A percentile compares a stretch with the other conserved stretches of the same genome.
Evolutionary conservation across 2,113 vertebrate genomes (phyloP).

Genomic region (Sinosuthora webbiana): DNA sequence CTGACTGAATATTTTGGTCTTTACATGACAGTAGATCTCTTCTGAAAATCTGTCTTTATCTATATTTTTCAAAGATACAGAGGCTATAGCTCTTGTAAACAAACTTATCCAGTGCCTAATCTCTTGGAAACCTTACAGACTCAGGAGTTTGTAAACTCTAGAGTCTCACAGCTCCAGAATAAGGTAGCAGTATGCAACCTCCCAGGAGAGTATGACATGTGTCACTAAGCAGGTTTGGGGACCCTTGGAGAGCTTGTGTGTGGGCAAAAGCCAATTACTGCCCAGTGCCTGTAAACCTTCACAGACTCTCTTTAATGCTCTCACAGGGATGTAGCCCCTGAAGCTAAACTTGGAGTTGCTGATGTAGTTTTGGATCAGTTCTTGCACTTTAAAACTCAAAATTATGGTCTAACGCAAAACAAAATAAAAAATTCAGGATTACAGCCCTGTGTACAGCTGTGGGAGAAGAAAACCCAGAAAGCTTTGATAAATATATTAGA

Average conservation of each 20-base stretch:
- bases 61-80: background rate
- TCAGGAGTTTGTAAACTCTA: background rate
- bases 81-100: background rate
- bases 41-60: background rate
- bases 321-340: background rate
- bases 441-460: background rate
- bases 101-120: background rate
- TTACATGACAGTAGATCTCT: background rate
- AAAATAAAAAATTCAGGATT: background rate
- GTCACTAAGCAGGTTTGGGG: background rate
- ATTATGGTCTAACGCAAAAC: background rate
- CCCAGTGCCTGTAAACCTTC: background rate
- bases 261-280: background rate
- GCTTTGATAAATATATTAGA: background rate
- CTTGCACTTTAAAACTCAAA: background rate
- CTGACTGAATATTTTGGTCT: background rate
- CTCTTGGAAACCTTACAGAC: background rate
- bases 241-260: background rate
- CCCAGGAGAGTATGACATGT: too few relatives aligned
- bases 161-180: background rate
- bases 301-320: background rate
- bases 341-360: background rate
- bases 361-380: background rate
- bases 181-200: background rate
- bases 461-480: background rate